A percentile compares a stretch with the other conserved stretches of the same genome.
Conservation (phyloP, 2,797 vertebrate genomes). For the Moxostoma hubbsi region DNA sequence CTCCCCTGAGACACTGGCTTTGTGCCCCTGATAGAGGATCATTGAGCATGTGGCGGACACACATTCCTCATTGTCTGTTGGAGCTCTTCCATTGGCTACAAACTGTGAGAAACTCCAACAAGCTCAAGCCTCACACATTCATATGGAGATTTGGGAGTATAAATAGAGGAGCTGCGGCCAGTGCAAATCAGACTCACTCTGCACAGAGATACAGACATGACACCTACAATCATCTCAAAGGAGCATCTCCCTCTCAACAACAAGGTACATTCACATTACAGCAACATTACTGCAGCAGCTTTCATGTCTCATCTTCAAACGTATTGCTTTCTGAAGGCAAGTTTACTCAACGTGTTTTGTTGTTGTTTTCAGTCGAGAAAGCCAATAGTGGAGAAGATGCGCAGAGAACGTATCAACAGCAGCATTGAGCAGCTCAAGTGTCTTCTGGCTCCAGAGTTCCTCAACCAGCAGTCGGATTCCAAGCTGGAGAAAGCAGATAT, state of each 20-base stretch:
- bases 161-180: slow-evolving; percentile 75
- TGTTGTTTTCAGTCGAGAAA: slow-evolving; percentile 79
- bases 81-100: slow-evolving; percentile 79
- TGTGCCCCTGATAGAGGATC: slow-evolving; percentile 54
- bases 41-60: slow-evolving; percentile 59
- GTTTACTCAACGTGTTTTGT: neutral
- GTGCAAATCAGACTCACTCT: slow-evolving; percentile 65
- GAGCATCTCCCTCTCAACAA: slow-evolving; percentile 64
- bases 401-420: slow-evolving; percentile 78
- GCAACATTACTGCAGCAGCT: neutral
- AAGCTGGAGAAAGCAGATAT: slow-evolving; percentile 78
- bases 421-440: slow-evolving; percentile 69
- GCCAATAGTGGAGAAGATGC: slow-evolving; percentile 85
- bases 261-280: slow-evolving; percentile 65
- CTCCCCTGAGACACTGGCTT: slow-evolving; percentile 46
- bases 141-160: slow-evolving; percentile 79
- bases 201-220: slow-evolving; percentile 73
- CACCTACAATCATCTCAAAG: slow-evolving; percentile 68
- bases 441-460: slow-evolving; percentile 53
- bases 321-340: neutral
- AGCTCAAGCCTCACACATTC: slow-evolving; percentile 81
- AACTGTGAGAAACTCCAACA: slow-evolving; percentile 86
- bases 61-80: slow-evolving; percentile 63
- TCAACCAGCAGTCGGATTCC: slow-evolving; percentile 69
- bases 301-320: slow-evolving; percentile 47